Base-by-base conservation (phyloP, 2,888 invertebrate genomes). In the Mermis nigrescens region DNA sequence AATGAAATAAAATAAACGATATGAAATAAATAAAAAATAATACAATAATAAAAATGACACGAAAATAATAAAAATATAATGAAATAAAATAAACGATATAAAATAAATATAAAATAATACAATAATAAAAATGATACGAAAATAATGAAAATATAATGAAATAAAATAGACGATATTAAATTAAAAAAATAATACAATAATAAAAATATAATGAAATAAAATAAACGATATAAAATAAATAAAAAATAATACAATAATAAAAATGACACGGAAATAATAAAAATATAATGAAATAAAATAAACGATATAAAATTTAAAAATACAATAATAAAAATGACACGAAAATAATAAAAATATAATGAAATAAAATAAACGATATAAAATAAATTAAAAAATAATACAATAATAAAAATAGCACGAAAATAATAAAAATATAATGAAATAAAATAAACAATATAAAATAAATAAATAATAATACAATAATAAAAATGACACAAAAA, bases 1-100 rank as follows among this genome's bases (percentile, higher is more conserved):
- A 48, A 22, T n/a, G n/a, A n/a, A n/a, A n/a, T n/a, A n/a, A n/a
- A n/a, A n/a, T n/a, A n/a, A n/a, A n/a, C n/a, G n/a, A n/a, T n/a
- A n/a, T n/a, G n/a, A n/a, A n/a, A n/a, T n/a, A 58, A 24, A 60
- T 27, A 32, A 27, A n/a, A 59, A 57, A 54, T 66, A 31, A 60
- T 26, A 59, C 22, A 26, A 0, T 38, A 38, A 12, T 12, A 38
- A 7, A 38, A 12, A 12, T 38, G 19, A 19, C 7, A 38, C 7
- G 52, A 46, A 63, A 4, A 57, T 31, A 7, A 19, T 55, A 55
- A 15, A 55, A 55, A 48, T 48, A n/a, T 24, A 48, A 22, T n/a
- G n/a, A n/a, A n/a, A n/a, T n/a, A n/a, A n/a, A n/a, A n/a, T n/a
- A n/a, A n/a, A n/a, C n/a, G n/a, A n/a, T n/a, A n/a, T n/a, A n/a